Base-by-base conservation (phyloP, 2,888 invertebrate genomes). In the Frankliniella intonsa region DNA sequence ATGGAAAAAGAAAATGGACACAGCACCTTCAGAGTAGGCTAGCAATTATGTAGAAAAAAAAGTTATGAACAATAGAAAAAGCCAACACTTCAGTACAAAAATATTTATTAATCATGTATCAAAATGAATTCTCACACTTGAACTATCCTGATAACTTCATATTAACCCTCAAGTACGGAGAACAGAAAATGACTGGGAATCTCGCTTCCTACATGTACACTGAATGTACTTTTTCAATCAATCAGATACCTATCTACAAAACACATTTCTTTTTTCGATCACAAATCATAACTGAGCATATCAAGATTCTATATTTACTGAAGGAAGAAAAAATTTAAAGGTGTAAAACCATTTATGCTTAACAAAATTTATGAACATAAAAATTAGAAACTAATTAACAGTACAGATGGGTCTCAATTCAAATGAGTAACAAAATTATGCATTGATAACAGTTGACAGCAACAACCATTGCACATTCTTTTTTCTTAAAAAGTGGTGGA, bases 201-300 rank as follows among this genome's bases (percentile, higher is more conserved):
- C 69, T 76, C 69, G 8, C 25, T 25, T 25, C 69, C 69, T 76
- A 76, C 69, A 22, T 76, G 69, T 76, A 76, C 25, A 25, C 69
- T 12, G 25, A 76, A 76, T 76, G 38, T 38, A 38, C 38, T 25
- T 76, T 22, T 12, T 76, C 69, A 25, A 69, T 22, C 69, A 69
- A 22, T 22, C 25, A 76, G 22, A n/a, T 76, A 76, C 69, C 69
- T 76, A 76, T 25, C 69, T 76, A 76, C 69, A 76, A 38, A 76
- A 76, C 69, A 38, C 38, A 76, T 76, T 25, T 76, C 11, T 12
- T 76, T 25, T 76, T 25, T 76, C 25, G 69, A 76, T 76, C 69
- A 76, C 69, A 76, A 76, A 76, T 76, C 69, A 76, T 76, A 76
- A 76, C 69, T 76, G 69, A 76, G 69, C 69, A 76, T 76, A 76